Percentiles rank a stretch among this genome's conserved stretches.
phyloP scores from a whole-genome alignment of 2,888 invertebrate species.

The Tipula helvola region DNA sequence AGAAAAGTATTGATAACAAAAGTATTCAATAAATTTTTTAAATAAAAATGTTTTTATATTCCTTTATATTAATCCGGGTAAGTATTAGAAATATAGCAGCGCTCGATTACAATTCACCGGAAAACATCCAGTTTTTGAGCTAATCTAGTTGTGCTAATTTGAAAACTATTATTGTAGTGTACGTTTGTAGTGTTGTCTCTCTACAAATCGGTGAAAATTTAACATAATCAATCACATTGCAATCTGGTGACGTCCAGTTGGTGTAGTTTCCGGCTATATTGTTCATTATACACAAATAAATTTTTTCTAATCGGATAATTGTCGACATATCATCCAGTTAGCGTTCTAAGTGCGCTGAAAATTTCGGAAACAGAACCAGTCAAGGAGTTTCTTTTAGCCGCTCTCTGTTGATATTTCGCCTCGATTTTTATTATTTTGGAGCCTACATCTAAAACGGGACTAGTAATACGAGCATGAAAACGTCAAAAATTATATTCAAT shows the following conservation, averaged over 20 bases:
- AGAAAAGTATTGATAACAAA: background rate
- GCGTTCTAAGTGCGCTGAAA: constrained; percentile 36
- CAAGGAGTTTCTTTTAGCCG: constrained; percentile 25
- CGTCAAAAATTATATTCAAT: background rate
- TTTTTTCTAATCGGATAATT: too few relatives aligned
- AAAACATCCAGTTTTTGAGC: too few relatives aligned
- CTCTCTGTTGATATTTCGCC: too few relatives aligned
- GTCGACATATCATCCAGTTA: too few relatives aligned
- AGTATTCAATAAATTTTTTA: background rate
- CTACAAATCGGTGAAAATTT: constrained; percentile 55
- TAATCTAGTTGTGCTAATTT: background rate
- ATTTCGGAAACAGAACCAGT: background rate
- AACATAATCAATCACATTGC: constrained; percentile 49
- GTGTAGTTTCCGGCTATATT: constrained; percentile 27
- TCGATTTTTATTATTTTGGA: too few relatives aligned
- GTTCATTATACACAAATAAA: too few relatives aligned
- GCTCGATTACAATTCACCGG: too few relatives aligned
- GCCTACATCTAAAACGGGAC: too few relatives aligned
- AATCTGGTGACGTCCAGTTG: constrained; percentile 33
- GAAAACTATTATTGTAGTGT: constrained; percentile 17
- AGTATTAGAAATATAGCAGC: too few relatives aligned
- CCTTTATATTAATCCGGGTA: too few relatives aligned
- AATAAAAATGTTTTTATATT: too few relatives aligned
- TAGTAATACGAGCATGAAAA: constrained; percentile 43
- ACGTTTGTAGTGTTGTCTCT: too few relatives aligned